Evolutionary conservation across 2,113 vertebrate species (phyloP).

Genomic region (Tupaia chinensis): DNA sequence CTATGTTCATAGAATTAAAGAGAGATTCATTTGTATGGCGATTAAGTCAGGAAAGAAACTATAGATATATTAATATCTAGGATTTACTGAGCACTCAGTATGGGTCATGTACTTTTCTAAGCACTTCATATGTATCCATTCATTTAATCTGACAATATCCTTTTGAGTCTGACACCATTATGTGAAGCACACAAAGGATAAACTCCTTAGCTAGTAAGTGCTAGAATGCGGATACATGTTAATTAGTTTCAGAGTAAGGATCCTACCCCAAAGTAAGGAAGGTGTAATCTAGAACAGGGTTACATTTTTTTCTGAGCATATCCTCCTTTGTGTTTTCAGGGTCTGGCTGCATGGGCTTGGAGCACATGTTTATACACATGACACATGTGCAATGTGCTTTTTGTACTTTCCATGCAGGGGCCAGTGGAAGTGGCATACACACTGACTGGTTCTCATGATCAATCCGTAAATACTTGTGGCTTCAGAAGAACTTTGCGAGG

Average conservation of each 20-base stretch:
- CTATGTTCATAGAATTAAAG: constrained; percentile 28
- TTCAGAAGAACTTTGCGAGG: neutral
- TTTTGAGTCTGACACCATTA: neutral
- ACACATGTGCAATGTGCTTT: neutral
- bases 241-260: neutral
- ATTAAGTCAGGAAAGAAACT: constrained; percentile 26
- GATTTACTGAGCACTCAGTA: neutral
- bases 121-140: neutral
- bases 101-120: neutral
- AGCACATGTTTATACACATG: neutral
- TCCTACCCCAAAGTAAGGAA: neutral
- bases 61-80: neutral
- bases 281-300: neutral
- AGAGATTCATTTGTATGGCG: neutral
- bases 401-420: neutral
- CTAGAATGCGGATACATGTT: neutral
- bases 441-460: neutral
- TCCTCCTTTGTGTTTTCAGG: neutral
- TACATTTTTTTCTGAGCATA: neutral
- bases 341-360: neutral
- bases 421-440: neutral
- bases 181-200: neutral
- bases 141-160: neutral
- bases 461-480: neutral
- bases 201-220: neutral